Conservation (phyloP, 2,888 invertebrate species). For the Pterostichus madidus region DNA sequence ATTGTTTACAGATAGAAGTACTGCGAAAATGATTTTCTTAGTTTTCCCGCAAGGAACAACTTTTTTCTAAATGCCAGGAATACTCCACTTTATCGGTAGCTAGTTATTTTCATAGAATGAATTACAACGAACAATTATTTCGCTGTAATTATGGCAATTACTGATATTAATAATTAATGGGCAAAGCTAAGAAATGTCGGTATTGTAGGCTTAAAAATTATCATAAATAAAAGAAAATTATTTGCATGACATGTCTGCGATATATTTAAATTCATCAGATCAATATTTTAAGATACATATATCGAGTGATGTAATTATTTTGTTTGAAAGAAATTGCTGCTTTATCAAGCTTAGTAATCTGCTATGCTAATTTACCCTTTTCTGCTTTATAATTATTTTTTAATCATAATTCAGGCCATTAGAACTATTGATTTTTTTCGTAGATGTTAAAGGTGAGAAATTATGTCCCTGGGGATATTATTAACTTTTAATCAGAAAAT, state of each 20-base stretch:
- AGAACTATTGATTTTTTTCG: slow-evolving; percentile 52
- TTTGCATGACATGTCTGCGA: slow-evolving; percentile 21
- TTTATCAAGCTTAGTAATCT: slow-evolving; percentile 22
- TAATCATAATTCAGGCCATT: slow-evolving; percentile 47
- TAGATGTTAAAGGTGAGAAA: slow-evolving; percentile 46
- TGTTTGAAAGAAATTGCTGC: slow-evolving; percentile 14
- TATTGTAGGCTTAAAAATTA: not conserved
- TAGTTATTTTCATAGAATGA: not conserved
- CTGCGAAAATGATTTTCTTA: no score
- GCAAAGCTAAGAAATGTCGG: not conserved
- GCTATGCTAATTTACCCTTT: slow-evolving; percentile 35
- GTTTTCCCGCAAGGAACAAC: no score
- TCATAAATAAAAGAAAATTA: slow-evolving; percentile 26
- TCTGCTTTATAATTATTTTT: slow-evolving; percentile 55
- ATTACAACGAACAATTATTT: not conserved
- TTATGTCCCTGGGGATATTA: slow-evolving; percentile 42
- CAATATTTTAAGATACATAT: slow-evolving; percentile 30
- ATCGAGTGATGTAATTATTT: slow-evolving; percentile 46
- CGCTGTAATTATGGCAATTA: slow-evolving; percentile 8
- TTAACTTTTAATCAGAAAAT: slow-evolving; percentile 27
- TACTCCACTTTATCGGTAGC: no score
- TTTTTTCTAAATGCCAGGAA: no score
- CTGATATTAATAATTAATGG: slow-evolving; percentile 19
- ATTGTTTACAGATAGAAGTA: not conserved
- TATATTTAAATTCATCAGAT: slow-evolving; percentile 31